Base-by-base conservation (phyloP, 2,797 vertebrate species). In the Tinamus major region DNA sequence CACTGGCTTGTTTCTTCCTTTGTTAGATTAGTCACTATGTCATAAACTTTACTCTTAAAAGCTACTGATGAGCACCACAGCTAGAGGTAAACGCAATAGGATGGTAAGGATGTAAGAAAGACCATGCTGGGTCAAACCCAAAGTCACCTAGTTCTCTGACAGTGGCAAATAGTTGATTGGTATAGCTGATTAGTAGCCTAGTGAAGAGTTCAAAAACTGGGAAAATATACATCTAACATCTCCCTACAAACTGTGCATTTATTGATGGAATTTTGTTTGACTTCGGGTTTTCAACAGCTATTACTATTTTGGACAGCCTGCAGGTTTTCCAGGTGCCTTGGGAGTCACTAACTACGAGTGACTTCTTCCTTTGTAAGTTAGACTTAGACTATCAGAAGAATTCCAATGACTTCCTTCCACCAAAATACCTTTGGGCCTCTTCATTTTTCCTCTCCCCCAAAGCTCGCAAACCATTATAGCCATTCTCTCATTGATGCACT, bases 21-120 rank as follows among this genome's bases (percentile, higher is more conserved):
- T 39, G 44, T n/a, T 85, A 62, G 65, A 75, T 64, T 68, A 82
- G 75, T 90, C 95, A 92, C 69, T 85, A 80, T 69, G 44, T 71
- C 53, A 83, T 33, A 53, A 81, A 75, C 21, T 67, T 85, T 83
- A 71, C 13, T 0, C 0, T 41, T 68, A 67, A 79, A 33, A 27
- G 17, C 62, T 85, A 71, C 33, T 41, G 33, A 61, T 44, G 17
- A 89, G 33, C 55, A 78, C 48, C 41, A 62, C 44, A 65, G 56
- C 27, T 79, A 55, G 26, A 76, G 10, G 17, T 79, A 72, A 90
- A 65, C 58, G 55, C 58, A 44, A 29, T 44, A 19, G 9, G 12
- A 75, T 35, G 4, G 17, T 29, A 89, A 75, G 46, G 70, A 48
- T 37, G 13, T 46, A 58, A 51, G 39, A 59, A 89, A 83, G 35